Base-by-base conservation (phyloP, 2,888 invertebrate species). In the Drosophila pseudotalamancana region DNA sequence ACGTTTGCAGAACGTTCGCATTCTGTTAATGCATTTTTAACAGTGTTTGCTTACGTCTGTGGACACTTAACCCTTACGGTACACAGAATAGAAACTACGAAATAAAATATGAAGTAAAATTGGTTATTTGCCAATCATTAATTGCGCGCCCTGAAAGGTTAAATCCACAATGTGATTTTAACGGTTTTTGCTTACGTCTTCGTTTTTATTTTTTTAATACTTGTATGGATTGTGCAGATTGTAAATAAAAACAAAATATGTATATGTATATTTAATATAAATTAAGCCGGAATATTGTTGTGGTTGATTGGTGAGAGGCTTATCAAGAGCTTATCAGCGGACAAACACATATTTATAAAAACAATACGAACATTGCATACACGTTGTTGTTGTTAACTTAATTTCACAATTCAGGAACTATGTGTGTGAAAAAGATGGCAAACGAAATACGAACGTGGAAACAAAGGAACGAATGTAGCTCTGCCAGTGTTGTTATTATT, bases 281-380 rank as follows among this genome's bases (percentile, higher is more conserved):
- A 23, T 61, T 39, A 12, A 23, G 23, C n/a, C n/a, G 21, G 18
- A 12, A 9, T 56, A 27, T 19, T 25, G 19, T 29, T 49, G 32
- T 34, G 34, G 50, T 16, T 27, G 19, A 40, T 21, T 37, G 19
- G 4, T 14, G 9, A 8, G n/a, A 9, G 6, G 25, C 63, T 57
- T 70, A 57, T 64, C 53, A 43, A 27, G 19, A 5, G 39, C 71
- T 71, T 60, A 70, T 71, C 66, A 62, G 18, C 49, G 18, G 25
- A 37, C 6, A n/a, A 11, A 11, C 18, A 6, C 37, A n/a, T n/a
- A n/a, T n/a, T n/a, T n/a, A n/a, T n/a, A 21, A 6, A 21, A 6
- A 21, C 19, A 39, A n/a, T 12, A 5, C 37, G 35, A 19, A 18
- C 14, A 8, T 23, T 39, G 21, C 39, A 39, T 11, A 16, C 4